Evolutionary conservation across 2,888 invertebrate species (phyloP).

Genomic region (Cheilosia grossa): DNA sequence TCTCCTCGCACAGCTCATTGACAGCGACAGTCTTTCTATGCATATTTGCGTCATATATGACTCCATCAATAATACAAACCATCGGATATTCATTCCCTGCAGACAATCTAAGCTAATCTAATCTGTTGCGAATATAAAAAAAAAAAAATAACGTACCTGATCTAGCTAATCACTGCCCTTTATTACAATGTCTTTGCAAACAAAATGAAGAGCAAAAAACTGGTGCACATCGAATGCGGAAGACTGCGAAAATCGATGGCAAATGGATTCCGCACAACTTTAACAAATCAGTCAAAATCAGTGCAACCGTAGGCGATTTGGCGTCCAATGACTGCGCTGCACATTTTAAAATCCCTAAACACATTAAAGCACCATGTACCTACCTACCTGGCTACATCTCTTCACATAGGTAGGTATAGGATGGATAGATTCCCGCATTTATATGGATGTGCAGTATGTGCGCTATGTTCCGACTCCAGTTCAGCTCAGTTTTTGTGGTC

Average conservation of each 20-base stretch:
- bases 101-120: slow-evolving; percentile 7
- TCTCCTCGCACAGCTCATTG: too few relatives aligned
- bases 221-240: slow-evolving; percentile 53
- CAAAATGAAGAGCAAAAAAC: not conserved
- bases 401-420: too few relatives aligned
- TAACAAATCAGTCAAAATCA: slow-evolving; percentile 74
- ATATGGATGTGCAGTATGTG: slow-evolving; percentile 45
- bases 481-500: slow-evolving; percentile 24
- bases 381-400: too few relatives aligned
- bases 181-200: slow-evolving; percentile 1
- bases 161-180: slow-evolving; percentile 1
- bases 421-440: slow-evolving; percentile 12
- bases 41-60: not conserved
- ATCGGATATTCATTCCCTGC: slow-evolving; percentile 2
- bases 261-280: slow-evolving; percentile 56
- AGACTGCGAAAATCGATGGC: slow-evolving; percentile 61
- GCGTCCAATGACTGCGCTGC: slow-evolving; percentile 63
- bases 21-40: not conserved
- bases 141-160: not conserved
- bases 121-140: not conserved
- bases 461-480: slow-evolving; percentile 58
- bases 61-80: slow-evolving; percentile 7
- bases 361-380: slow-evolving; percentile 33
- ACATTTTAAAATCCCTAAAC: slow-evolving; percentile 65
- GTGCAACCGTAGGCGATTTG: slow-evolving; percentile 68